A percentile compares a stretch with the other conserved stretches of the same genome.
phyloP scores from a whole-genome alignment of 2,113 vertebrate genomes.

The Gymnogyps californianus region DNA sequence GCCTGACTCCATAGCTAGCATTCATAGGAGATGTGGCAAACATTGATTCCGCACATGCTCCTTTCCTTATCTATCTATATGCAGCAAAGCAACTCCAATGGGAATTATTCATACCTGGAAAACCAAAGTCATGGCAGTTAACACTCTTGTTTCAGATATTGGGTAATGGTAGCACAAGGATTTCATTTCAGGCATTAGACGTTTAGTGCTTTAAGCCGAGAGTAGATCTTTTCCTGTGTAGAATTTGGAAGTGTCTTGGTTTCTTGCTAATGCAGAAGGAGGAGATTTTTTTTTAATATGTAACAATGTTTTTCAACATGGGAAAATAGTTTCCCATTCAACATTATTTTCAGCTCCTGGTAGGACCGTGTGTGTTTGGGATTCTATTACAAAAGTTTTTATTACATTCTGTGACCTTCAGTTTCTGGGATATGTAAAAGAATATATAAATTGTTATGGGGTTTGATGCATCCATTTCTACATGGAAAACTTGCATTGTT shows the following conservation, averaged over 20 bases:
- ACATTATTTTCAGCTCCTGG: not conserved
- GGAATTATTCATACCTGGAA: not conserved
- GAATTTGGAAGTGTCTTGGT: not conserved
- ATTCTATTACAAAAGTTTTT: not conserved
- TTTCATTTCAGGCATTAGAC: not conserved
- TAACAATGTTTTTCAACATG: not conserved
- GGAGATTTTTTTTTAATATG: not conserved
- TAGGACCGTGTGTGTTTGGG: not conserved
- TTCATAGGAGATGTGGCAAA: not conserved
- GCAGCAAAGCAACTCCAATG: not conserved
- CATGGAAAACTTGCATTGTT: not conserved
- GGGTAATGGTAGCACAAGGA: not conserved
- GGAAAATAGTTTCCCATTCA: not conserved
- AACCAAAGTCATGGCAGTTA: not conserved
- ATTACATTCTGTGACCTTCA: not conserved
- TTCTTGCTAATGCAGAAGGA: not conserved
- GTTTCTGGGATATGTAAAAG: not conserved
- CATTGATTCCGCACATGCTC: accelerated
- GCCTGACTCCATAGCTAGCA: not conserved
- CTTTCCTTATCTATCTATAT: not conserved
- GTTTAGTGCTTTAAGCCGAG: not conserved
- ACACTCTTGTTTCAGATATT: not conserved
- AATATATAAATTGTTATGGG: not conserved
- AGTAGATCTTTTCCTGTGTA: not conserved
- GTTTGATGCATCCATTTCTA: not conserved